Evolutionary conservation across 1,140 invertebrate species (phyloP).

Genomic region (Sycophaga agraensis): DNA sequence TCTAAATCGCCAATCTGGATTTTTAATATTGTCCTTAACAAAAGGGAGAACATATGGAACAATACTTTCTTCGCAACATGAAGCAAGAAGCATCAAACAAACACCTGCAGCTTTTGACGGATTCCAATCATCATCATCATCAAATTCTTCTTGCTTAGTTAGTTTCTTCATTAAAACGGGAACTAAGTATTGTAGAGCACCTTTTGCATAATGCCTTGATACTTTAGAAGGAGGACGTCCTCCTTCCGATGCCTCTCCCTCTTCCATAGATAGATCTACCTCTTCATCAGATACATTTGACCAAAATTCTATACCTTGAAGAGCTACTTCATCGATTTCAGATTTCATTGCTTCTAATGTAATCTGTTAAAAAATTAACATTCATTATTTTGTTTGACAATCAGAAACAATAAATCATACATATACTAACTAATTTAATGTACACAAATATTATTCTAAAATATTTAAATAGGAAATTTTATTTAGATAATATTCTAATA

Average conservation of each 20-base stretch:
- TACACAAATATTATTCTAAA: no score
- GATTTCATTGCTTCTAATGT: constrained; percentile 98
- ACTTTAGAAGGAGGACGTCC: constrained; percentile 87
- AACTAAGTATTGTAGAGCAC: constrained; percentile 92
- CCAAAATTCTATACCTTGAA: constrained; percentile 99
- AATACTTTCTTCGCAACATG: constrained; percentile 96
- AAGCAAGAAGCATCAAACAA: constrained; percentile 96
- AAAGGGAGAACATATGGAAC: constrained; percentile 97
- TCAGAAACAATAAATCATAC: no score
- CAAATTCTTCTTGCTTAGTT: constrained; percentile 90
- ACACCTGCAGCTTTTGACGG: constrained; percentile 98
- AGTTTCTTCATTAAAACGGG: constrained; percentile 92
- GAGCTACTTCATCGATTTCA: constrained; percentile 90
- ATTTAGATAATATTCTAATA: no score
- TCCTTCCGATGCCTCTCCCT: constrained; percentile 88
- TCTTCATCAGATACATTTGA: constrained; percentile 99
- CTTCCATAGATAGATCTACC: constrained; percentile 93
- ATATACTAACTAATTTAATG: no score
- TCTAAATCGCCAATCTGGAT: constrained; percentile 89
- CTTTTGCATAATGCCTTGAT: constrained; percentile 92
- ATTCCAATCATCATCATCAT: constrained; percentile 99
- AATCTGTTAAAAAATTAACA: constrained; percentile 71
- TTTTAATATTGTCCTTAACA: constrained; percentile 92
- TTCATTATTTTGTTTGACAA: no score
- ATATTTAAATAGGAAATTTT: no score